Percentiles rank a stretch among this genome's conserved stretches.
Evolutionary conservation across 2,888 invertebrate species (phyloP).

Genomic region (Mythimna albipuncta): DNA sequence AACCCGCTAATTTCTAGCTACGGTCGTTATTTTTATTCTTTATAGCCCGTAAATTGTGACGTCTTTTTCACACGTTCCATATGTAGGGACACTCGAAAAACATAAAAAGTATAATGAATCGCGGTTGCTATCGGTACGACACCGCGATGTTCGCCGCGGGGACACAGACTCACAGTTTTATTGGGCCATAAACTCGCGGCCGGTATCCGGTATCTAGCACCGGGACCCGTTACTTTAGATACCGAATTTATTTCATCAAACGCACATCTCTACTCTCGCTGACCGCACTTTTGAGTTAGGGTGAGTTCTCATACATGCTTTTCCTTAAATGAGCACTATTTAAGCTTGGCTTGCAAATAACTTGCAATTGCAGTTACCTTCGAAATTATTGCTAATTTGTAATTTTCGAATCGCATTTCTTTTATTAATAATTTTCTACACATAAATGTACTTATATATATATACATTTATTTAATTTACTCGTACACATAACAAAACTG

Average conservation of each 20-base stretch:
- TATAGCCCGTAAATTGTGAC: conserved; percentile 32
- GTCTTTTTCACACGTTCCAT: conserved; percentile 58
- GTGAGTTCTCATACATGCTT: conserved; percentile 16
- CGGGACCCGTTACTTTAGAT: conserved; percentile 78
- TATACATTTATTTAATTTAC: too few species aligned
- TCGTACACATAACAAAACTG: too few species aligned
- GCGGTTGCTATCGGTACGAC: conserved; percentile 74
- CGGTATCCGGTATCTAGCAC: conserved; percentile 79
- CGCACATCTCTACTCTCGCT: conserved; percentile 71
- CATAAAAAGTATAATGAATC: conserved; percentile 57
- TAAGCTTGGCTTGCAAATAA: not conserved
- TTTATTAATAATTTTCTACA: too few species aligned
- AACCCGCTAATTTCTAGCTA: conserved; percentile 25
- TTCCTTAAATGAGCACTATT: not conserved
- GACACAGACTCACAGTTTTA: conserved; percentile 84
- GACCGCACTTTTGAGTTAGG: conserved; percentile 25
- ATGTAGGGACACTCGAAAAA: conserved; percentile 37
- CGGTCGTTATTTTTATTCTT: conserved; percentile 35
- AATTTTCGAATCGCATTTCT: too few species aligned
- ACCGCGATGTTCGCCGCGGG: conserved; percentile 75
- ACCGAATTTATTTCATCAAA: conserved; percentile 80
- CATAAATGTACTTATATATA: too few species aligned
- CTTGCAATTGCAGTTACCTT: not conserved
- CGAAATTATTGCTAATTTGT: too few species aligned
- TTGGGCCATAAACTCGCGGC: conserved; percentile 81